Percentiles rank a stretch among this genome's conserved stretches.
phyloP scores from a whole-genome alignment of 1,140 invertebrate species.

The Mactra quadrangularis region DNA sequence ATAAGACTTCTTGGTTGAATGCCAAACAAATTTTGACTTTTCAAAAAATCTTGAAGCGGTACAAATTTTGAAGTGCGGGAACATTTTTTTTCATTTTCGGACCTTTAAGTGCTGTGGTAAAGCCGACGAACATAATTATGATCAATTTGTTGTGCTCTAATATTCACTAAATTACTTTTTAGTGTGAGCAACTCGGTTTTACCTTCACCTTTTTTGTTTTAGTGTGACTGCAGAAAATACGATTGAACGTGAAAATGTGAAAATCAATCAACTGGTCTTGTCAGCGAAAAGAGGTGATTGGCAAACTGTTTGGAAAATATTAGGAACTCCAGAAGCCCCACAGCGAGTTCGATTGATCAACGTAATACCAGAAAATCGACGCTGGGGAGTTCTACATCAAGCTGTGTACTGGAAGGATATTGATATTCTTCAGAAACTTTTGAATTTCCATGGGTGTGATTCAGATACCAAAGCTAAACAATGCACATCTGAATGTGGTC shows the following conservation, averaged over 20 bases:
- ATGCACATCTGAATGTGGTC: slow-evolving; percentile 36
- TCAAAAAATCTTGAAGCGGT: no score
- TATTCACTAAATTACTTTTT: not conserved
- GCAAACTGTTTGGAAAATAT: slow-evolving; percentile 9
- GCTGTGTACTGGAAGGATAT: slow-evolving; percentile 51
- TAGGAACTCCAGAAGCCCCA: slow-evolving; percentile 10
- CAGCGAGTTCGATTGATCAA: slow-evolving; percentile 14
- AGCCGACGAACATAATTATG: not conserved
- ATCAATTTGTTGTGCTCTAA: not conserved
- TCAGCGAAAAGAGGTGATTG: slow-evolving; percentile 35
- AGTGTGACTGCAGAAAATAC: not conserved
- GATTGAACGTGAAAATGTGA: slow-evolving; percentile 9
- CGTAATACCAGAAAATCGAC: slow-evolving; percentile 30
- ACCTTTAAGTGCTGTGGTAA: not conserved
- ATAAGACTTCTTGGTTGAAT: no score
- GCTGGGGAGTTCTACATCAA: slow-evolving; percentile 54
- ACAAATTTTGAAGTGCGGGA: no score
- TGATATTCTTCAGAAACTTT: slow-evolving; percentile 18
- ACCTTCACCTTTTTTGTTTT: not conserved
- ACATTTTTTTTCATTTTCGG: not conserved
- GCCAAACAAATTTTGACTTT: no score
- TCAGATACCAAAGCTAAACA: slow-evolving; percentile 37
- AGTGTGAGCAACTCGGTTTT: no score
- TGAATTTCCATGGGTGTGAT: slow-evolving; percentile 32
- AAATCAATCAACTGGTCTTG: slow-evolving; percentile 14